phyloP scores from a whole-genome alignment of 2,113 vertebrate genomes.

The Campylorhamphus procurvoides region DNA sequence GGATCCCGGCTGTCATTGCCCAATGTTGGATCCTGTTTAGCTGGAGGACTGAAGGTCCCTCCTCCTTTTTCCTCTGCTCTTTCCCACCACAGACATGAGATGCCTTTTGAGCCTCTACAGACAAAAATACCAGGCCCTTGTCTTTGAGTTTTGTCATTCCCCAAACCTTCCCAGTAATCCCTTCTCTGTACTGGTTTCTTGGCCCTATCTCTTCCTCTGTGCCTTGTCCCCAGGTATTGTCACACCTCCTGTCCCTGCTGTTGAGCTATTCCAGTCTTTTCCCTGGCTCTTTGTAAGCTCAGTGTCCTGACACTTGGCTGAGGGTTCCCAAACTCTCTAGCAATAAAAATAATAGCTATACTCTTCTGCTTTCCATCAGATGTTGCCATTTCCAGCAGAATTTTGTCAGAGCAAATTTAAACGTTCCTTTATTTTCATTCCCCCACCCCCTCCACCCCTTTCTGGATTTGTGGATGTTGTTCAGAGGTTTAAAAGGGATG shows the following conservation, averaged over 20 bases:
- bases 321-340: background rate
- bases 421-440: background rate
- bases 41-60: background rate
- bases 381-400: background rate
- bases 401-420: background rate
- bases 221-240: background rate
- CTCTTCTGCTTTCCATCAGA: background rate
- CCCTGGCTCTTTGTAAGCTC: background rate
- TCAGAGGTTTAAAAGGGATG: background rate
- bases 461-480: background rate
- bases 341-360: background rate
- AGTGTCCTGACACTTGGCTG: background rate
- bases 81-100: background rate
- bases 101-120: background rate
- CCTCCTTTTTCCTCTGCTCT: background rate
- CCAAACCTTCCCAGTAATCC: background rate
- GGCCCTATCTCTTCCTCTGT: background rate
- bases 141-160: background rate
- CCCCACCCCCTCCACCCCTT: fast-evolving
- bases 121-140: background rate
- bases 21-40: background rate
- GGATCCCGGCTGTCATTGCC: background rate
- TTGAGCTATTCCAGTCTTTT: background rate
- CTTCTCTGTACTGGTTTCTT: background rate
- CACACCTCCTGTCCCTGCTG: background rate